phyloP scores from a whole-genome alignment of 2,113 vertebrate species.

The Donacobius atricapilla region DNA sequence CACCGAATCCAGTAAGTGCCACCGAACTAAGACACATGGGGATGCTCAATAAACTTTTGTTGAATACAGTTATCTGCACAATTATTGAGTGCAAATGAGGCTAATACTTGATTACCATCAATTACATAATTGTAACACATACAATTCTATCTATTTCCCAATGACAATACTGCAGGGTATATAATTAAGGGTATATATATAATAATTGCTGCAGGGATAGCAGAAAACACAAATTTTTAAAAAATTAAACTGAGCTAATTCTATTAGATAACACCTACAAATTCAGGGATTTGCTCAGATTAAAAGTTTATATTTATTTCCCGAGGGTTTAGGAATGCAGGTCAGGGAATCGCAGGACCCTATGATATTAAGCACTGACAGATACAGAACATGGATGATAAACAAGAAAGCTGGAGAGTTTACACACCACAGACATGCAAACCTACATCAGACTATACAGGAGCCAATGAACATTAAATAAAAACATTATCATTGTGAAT shows the following conservation, averaged over 20 bases:
- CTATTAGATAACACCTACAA: neutral
- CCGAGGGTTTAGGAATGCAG: rapidly evolving
- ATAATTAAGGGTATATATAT: too few relatives aligned
- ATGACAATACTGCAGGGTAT: too few relatives aligned
- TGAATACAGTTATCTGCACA: neutral
- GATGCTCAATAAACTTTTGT: neutral
- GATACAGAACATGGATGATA: neutral
- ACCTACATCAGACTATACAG: rapidly evolving
- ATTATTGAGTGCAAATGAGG: neutral
- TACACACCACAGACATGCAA: neutral
- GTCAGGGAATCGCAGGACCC: neutral
- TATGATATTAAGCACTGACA: neutral
- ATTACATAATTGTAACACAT: neutral
- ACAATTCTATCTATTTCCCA: neutral
- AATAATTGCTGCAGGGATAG: neutral
- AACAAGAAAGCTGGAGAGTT: neutral
- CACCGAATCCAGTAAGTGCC: neutral
- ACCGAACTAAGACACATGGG: neutral
- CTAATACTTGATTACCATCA: neutral
- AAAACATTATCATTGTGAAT: neutral
- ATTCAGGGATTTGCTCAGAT: neutral
- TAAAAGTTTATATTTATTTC: neutral
- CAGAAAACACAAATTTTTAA: neutral
- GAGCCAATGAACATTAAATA: neutral
- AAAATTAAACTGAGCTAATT: neutral